These are phyloP conservation scores for Taxidea taxus DNA, from an alignment of 2,113 vertebrate species.

Conservation along the genomic window DNA sequence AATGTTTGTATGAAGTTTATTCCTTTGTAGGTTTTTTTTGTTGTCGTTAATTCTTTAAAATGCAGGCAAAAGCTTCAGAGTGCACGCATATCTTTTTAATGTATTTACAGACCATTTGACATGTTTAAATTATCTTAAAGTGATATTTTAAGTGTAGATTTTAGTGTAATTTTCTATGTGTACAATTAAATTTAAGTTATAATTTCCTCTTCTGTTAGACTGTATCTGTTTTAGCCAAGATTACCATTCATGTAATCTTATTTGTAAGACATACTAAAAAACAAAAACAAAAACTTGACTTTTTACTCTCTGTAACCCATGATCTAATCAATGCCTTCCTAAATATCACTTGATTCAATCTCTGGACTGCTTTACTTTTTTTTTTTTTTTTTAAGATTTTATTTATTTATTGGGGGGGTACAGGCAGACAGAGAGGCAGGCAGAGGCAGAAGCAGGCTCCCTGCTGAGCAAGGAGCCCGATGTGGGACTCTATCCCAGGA, in stretches of 20 bases:
- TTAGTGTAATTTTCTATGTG: neutral
- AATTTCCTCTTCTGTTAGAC: neutral
- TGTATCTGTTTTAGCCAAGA: neutral
- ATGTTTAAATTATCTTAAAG: neutral
- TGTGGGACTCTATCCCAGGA: no score
- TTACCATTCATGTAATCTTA: neutral
- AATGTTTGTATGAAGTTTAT: neutral
- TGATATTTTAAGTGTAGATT: neutral
- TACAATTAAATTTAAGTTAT: neutral
- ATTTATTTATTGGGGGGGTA: no score
- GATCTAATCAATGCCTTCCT: neutral
- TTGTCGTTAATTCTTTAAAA: neutral
- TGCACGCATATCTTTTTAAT: neutral
- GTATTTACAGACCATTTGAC: neutral
- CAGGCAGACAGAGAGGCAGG: no score
- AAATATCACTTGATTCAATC: neutral
- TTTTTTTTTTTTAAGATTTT: no score
- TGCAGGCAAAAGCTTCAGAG: neutral
- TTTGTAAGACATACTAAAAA: neutral
- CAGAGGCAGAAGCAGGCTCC: no score
- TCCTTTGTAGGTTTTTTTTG: neutral
- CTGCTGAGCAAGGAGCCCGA: no score
- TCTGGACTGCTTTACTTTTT: neutral
- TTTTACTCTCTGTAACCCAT: neutral
- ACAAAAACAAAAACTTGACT: neutral